Percentiles rank a stretch among this genome's conserved stretches.
phyloP scores from a whole-genome alignment of 2,888 invertebrate genomes.

The Frankliniella fusca region DNA sequence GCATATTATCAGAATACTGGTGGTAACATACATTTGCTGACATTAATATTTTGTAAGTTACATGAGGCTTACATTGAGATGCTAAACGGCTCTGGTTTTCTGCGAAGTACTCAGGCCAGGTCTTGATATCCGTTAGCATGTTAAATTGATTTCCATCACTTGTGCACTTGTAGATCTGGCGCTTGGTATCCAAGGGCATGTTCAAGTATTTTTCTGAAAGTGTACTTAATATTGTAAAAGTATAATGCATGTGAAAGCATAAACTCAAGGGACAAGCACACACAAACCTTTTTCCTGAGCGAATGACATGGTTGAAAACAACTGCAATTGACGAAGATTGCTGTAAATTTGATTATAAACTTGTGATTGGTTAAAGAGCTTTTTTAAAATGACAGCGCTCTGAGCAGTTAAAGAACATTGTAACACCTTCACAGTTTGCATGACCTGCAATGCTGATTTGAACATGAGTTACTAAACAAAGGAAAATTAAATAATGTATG shows the following conservation, averaged over 20 bases:
- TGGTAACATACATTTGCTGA: constrained; percentile 32
- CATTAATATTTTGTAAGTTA: not conserved
- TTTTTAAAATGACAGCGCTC: not conserved
- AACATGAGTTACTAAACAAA: too few species aligned
- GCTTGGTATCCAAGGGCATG: constrained; percentile 54
- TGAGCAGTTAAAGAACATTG: not conserved
- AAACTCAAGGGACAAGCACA: not conserved
- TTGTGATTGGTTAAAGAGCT: not conserved
- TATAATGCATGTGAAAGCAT: not conserved
- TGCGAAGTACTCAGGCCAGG: constrained; percentile 49
- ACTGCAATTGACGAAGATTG: not conserved
- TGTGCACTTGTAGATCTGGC: constrained; percentile 49
- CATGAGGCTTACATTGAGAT: not conserved
- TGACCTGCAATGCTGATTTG: too few species aligned
- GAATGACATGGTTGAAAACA: not conserved
- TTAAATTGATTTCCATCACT: constrained; percentile 47
- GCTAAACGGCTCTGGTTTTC: not conserved
- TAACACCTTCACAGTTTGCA: not conserved
- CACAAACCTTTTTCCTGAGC: not conserved
- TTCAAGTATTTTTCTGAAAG: constrained; percentile 50
- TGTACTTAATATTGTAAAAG: not conserved
- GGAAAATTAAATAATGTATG: too few species aligned
- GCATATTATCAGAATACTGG: constrained; percentile 48
- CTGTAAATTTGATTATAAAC: not conserved
- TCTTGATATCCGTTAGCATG: constrained; percentile 51